Evolutionary conservation across 2,113 vertebrate species (phyloP).

Genomic region (Stictonetta naevosa): DNA sequence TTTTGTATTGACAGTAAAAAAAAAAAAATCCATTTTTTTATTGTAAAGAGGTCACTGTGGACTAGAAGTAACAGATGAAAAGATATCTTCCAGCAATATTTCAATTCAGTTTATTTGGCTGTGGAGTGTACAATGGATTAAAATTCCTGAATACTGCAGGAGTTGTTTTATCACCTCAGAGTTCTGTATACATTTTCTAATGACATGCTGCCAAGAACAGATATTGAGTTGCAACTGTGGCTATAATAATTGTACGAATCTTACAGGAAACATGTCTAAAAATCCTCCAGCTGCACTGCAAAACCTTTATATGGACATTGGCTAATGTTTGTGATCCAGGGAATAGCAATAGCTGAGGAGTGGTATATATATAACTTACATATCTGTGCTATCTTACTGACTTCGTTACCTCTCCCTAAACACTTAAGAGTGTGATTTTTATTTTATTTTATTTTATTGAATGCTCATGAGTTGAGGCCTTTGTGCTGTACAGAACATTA

Average conservation of each 20-base stretch:
- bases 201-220: neutral
- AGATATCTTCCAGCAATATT: constrained; percentile 31
- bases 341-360: neutral
- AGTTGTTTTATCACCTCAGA: neutral
- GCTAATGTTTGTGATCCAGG: neutral
- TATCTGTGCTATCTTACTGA: neutral
- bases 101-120: constrained; percentile 40
- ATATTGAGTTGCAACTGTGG: neutral
- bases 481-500: neutral
- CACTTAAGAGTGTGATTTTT: neutral
- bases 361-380: rapidly evolving
- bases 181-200: neutral
- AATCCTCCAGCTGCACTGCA: neutral
- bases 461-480: neutral
- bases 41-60: constrained; percentile 53
- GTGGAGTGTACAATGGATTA: neutral
- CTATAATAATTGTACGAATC: neutral
- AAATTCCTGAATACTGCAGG: constrained; percentile 4
- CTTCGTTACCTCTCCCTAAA: neutral
- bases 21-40: constrained; percentile 61
- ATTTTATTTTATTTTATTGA: neutral
- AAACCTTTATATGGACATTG: neutral
- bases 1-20: constrained; percentile 55
- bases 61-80: constrained; percentile 45
- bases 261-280: neutral